Evolutionary conservation across 2,797 vertebrate species (phyloP), one percentile per base, ranked within the genome.

Genomic region (Myotis findleyi): DNA sequence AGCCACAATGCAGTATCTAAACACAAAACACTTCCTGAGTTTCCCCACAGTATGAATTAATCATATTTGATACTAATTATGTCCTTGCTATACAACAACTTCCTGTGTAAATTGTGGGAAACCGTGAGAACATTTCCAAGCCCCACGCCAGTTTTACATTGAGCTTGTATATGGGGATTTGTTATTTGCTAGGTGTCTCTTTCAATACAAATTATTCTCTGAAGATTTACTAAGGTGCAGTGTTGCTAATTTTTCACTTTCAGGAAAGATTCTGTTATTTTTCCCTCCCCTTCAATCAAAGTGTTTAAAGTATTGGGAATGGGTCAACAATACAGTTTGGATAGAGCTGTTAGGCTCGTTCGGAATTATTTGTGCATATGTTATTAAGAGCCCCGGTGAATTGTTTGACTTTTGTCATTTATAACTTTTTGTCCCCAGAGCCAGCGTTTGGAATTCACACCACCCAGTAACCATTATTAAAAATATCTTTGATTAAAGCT

Each of bases 61-160:
- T 98, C 97, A 97, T 97, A 96, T 98, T 97, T 98, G 97, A 97
- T 98, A 96, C 94, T 97, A 98, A 98, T 98, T 98, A 97, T 96
- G 95, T 95, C 95, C 87, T 98, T 98, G 97, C 96, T 98, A 89
- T 72, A 93, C 93, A 98, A 90, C 77, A 93, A 97, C 98, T 98
- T 98, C 97, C 97, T 98, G 71, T 94, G 96, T 98, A 98, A 98
- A 98, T 96, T 97, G 88, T 98, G 97, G 97, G 98, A 98, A 98
- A 98, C 98, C 97, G 87, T 79, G 96, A 97, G 94, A 96, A 97
- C 1, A 13, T 97, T 98, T 98, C 97, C 95, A 98, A 97, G 96
- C 55, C 96, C 95, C 91, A 94, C 96, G 84, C 91, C 94, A 89
- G 87, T 96, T 95, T 98, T 72, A 94, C 95, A 96, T 79, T 94